A percentile compares a stretch with the other conserved stretches of the same genome.
These are phyloP conservation scores for Electrophaes corylata DNA, from an alignment of 2,888 invertebrate species.

Conservation along the genomic window DNA sequence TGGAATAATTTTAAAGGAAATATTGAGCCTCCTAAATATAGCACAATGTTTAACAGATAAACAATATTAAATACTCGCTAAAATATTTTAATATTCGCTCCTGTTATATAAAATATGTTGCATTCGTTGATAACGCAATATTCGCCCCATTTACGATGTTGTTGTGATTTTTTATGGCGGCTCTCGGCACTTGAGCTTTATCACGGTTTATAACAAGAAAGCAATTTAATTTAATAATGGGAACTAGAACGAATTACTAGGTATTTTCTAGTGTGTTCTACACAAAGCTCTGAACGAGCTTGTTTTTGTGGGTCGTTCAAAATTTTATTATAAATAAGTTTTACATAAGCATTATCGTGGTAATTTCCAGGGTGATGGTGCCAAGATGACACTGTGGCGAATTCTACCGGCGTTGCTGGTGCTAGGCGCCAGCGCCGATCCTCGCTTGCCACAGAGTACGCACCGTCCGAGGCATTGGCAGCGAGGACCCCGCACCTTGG, in stretches of 20 bases:
- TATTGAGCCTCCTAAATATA: neutral
- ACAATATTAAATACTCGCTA: neutral
- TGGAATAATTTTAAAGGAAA: neutral
- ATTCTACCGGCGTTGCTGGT: slow-evolving; percentile 58
- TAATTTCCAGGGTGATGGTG: slow-evolving; percentile 75
- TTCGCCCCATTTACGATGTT: slow-evolving; percentile 16
- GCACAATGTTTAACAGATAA: neutral
- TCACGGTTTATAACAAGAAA: slow-evolving; percentile 19
- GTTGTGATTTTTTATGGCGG: slow-evolving; percentile 15
- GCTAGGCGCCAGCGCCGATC: slow-evolving; percentile 60
- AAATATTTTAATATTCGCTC: slow-evolving; percentile 5
- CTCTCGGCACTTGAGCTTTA: slow-evolving; percentile 13
- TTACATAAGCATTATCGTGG: neutral
- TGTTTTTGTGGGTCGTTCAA: no score
- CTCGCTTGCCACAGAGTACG: slow-evolving; percentile 57
- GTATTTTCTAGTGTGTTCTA: neutral
- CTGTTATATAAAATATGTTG: slow-evolving; percentile 11
- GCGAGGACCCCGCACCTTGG: slow-evolving; percentile 66
- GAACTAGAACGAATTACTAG: neutral
- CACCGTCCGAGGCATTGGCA: slow-evolving; percentile 63
- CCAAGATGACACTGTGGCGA: slow-evolving; percentile 71
- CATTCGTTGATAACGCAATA: slow-evolving; percentile 24
- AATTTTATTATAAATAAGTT: neutral
- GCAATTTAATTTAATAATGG: slow-evolving; percentile 16
- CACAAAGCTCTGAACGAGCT: no score